Base-by-base conservation (phyloP, 2,888 invertebrate species). In the Zygothrica quintamaculata region DNA sequence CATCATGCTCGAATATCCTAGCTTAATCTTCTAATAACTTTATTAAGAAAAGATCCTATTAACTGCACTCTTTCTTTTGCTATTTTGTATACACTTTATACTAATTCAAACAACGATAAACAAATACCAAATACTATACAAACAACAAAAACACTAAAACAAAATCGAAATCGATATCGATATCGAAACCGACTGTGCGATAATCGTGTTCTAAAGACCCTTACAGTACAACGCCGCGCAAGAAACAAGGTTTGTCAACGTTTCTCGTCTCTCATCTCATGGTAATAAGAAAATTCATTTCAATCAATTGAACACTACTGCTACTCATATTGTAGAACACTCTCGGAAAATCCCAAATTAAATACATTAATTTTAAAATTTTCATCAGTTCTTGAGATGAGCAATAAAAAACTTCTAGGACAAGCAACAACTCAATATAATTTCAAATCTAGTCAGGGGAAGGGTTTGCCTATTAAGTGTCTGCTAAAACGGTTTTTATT, bases 161-260 rank as follows among this genome's bases (percentile, higher is more conserved):
- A 42, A n/a, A n/a, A n/a, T n/a, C n/a, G n/a, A n/a, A n/a, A n/a
- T n/a, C n/a, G n/a, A n/a, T n/a, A n/a, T n/a, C n/a, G n/a, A n/a
- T n/a, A n/a, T n/a, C n/a, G n/a, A n/a, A n/a, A 52, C 15, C 69
- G 59, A 65, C 62, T 65, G 59, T 62, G 74, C 77, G 73, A 66
- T 43, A 60, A 60, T 60, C 60, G 78, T 87, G 69, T 76, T 78
- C 77, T 78, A 88, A 88, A 88, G 88, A 89, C 87, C 88, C 88
- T 73, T 89, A 89, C 88, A 89, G 88, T 88, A 89, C 89, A 74
- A 89, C 89, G 88, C 89, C 88, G 67, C 88, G 88, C 71, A 89
- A 88, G 74, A 88, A 88, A 79, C 75, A 81, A 89, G 88, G 88
- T 89, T 89, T 89, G 88, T 89, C 77, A 55, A 65, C 31, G 77